A percentile compares a stretch with the other conserved stretches of the same genome.
Evolutionary conservation across 2,888 invertebrate genomes (phyloP).

Genomic region (Agrotis segetum): DNA sequence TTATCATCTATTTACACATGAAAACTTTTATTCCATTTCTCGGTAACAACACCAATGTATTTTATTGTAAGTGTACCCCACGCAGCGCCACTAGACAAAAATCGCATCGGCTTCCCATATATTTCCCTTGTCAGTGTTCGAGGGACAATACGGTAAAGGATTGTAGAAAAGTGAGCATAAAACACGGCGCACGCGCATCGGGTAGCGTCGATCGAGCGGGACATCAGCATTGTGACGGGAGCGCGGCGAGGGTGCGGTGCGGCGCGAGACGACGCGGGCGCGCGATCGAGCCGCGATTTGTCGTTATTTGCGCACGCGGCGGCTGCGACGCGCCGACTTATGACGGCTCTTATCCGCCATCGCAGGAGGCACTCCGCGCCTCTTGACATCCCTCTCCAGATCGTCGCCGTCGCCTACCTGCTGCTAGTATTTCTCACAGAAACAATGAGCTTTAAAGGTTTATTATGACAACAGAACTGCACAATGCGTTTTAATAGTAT

Average conservation of each 20-base stretch:
- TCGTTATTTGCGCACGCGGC: constrained; percentile 84
- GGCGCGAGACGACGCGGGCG: constrained; percentile 61
- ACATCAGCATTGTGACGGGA: constrained; percentile 78
- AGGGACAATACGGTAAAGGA: constrained; percentile 84
- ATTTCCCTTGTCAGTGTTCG: constrained; percentile 83
- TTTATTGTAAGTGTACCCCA: constrained; percentile 81
- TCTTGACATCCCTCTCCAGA: constrained; percentile 78
- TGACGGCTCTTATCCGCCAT: constrained; percentile 88
- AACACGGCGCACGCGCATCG: constrained; percentile 84
- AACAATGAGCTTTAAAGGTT: constrained; percentile 89
- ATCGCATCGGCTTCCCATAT: constrained; percentile 85
- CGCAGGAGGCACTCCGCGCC: constrained; percentile 81
- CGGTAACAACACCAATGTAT: constrained; percentile 56
- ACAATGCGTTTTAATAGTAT: constrained; percentile 66
- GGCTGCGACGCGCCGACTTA: constrained; percentile 76
- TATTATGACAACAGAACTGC: constrained; percentile 81
- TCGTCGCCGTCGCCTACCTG: constrained; percentile 74
- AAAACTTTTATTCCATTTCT: constrained; percentile 45
- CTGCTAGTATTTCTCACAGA: constrained; percentile 86
- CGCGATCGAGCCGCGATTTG: constrained; percentile 85
- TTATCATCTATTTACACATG: constrained; percentile 4
- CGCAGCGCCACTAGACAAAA: constrained; percentile 88
- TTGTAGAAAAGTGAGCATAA: constrained; percentile 87
- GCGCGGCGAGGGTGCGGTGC: constrained; percentile 29
- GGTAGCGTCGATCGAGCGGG: constrained; percentile 78